phyloP scores from a whole-genome alignment of 1,140 invertebrate species.

The Caligus rogercresseyi region DNA sequence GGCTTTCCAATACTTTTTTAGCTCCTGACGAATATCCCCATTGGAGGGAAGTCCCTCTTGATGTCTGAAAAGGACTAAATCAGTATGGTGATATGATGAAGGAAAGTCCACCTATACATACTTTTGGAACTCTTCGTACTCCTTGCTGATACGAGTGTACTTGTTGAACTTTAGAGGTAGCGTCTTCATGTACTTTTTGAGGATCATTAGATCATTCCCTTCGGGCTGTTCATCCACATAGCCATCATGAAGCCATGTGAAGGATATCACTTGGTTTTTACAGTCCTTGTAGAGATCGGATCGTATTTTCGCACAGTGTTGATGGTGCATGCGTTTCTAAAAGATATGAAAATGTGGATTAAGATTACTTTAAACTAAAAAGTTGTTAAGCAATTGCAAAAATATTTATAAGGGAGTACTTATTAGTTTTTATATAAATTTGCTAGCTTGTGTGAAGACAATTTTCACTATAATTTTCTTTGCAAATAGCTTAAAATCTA shows the following conservation, averaged over 20 bases:
- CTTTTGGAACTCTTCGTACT: not conserved
- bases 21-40: not conserved
- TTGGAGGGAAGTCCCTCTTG: too few relatives aligned
- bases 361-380: too few relatives aligned
- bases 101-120: too few relatives aligned
- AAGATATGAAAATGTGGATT: not conserved
- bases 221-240: not conserved
- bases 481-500: too few relatives aligned
- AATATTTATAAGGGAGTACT: too few relatives aligned
- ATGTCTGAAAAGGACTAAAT: too few relatives aligned
- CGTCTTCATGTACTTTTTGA: not conserved
- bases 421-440: too few relatives aligned
- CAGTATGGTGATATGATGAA: too few relatives aligned
- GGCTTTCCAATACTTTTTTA: not conserved
- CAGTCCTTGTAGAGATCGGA: not conserved
- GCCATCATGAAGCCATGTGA: not conserved
- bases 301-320: not conserved
- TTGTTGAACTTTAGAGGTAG: not conserved
- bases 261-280: not conserved
- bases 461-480: too few relatives aligned
- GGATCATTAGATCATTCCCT: not conserved
- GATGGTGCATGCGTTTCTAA: not conserved
- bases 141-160: not conserved
- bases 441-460: too few relatives aligned
- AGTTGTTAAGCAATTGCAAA: too few relatives aligned